These are phyloP conservation scores for Psilopsiagon aurifrons DNA, from an alignment of 2,113 vertebrate species.

Conservation along the genomic window DNA sequence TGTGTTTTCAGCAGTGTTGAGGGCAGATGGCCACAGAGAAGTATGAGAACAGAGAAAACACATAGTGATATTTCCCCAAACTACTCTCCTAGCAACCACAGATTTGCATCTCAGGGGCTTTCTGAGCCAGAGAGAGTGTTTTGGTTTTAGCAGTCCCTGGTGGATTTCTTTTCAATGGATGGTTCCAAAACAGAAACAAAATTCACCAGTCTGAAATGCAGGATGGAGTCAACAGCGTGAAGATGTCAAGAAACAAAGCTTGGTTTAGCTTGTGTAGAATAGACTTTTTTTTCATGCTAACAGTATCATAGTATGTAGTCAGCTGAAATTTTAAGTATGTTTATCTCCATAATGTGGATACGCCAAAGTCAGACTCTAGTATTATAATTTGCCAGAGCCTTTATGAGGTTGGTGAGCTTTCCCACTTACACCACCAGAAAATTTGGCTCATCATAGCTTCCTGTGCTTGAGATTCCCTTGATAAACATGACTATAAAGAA, in stretches of 20 bases:
- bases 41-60: neutral
- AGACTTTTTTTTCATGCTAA: neutral
- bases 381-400: neutral
- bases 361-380: neutral
- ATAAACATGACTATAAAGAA: constrained; percentile 23
- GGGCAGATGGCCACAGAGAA: neutral
- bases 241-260: neutral
- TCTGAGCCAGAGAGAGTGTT: neutral
- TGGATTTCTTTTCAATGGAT: neutral
- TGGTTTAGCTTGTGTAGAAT: neutral
- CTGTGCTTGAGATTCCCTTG: constrained; percentile 6
- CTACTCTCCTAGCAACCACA: neutral
- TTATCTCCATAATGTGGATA: neutral
- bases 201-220: neutral
- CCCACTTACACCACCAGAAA: neutral
- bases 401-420: constrained; percentile 16
- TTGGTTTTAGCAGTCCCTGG: neutral
- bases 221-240: neutral
- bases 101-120: neutral
- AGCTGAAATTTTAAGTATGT: neutral
- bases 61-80: neutral
- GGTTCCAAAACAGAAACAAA: neutral
- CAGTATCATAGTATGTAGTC: neutral
- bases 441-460: neutral
- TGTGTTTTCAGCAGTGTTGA: neutral